A percentile compares a stretch with the other conserved stretches of the same genome.
Conservation (phyloP, 2,113 vertebrate species). For the Syngnathus typhle region DNA sequence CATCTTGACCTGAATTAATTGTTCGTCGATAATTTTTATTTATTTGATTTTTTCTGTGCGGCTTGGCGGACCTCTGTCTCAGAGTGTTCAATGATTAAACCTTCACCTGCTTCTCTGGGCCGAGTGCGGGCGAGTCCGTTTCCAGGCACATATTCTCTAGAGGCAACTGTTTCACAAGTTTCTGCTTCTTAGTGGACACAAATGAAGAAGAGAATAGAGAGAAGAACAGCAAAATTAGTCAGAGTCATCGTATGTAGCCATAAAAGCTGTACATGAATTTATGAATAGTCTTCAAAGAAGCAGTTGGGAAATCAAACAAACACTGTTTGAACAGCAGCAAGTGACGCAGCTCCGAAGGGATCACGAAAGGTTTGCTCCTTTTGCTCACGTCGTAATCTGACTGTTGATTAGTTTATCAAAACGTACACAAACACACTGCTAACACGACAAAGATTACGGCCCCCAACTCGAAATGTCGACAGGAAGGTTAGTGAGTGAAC, state of each 20-base stretch:
- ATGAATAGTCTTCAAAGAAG: not conserved
- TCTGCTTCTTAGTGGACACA: constrained; percentile 87
- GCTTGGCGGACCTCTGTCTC: too few relatives aligned
- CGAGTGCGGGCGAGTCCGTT: constrained; percentile 90
- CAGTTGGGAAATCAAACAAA: too few relatives aligned
- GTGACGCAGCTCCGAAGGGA: not conserved
- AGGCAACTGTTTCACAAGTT: constrained; percentile 89
- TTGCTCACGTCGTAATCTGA: constrained; percentile 3
- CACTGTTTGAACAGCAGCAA: not conserved
- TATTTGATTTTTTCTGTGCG: too few relatives aligned
- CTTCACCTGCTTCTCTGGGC: constrained; percentile 88
- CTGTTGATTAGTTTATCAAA: constrained; percentile 7
- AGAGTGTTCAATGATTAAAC: not conserved
- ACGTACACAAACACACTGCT: not conserved
- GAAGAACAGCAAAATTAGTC: not conserved
- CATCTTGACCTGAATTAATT: too few relatives aligned
- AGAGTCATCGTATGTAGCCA: not conserved
- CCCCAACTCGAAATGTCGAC: not conserved
- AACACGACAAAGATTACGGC: not conserved
- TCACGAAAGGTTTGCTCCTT: not conserved
- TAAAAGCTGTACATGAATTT: not conserved
- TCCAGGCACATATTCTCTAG: constrained; percentile 90
- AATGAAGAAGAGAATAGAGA: not conserved
- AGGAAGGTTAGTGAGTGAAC: not conserved
- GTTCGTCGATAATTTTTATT: too few relatives aligned